A percentile compares a stretch with the other conserved stretches of the same genome.
These are phyloP conservation scores for Drosophila leonis DNA, from an alignment of 2,888 invertebrate genomes.

Conservation along the genomic window DNA sequence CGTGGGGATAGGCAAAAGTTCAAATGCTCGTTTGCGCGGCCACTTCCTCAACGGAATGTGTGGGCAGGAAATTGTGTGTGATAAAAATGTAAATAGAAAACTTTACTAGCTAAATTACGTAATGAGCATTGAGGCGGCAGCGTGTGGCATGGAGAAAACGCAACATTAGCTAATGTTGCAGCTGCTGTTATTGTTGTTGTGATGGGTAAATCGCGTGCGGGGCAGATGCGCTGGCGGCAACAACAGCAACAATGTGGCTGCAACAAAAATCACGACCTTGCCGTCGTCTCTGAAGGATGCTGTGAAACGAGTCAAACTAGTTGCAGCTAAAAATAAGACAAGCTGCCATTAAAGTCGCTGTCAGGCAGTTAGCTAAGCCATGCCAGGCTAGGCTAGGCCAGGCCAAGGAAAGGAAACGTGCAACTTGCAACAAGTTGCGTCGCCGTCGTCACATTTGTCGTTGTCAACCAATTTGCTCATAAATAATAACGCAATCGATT, in stretches of 20 bases:
- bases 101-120: constrained; percentile 65
- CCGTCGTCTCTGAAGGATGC: constrained; percentile 54
- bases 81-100: constrained; percentile 70
- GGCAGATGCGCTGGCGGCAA: constrained; percentile 65
- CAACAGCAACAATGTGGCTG: constrained; percentile 49
- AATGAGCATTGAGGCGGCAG: constrained; percentile 49
- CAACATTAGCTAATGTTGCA: constrained; percentile 19
- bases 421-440: constrained; percentile 16
- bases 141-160: constrained; percentile 67
- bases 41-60: constrained; percentile 50
- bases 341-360: constrained; percentile 45
- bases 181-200: constrained; percentile 7
- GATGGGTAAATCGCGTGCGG: constrained; percentile 54
- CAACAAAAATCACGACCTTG: constrained; percentile 62
- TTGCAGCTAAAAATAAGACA: constrained; percentile 60
- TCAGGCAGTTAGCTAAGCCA: constrained; percentile 6
- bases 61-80: constrained; percentile 62
- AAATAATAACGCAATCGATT: constrained; percentile 55
- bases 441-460: background rate
- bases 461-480: constrained; percentile 48
- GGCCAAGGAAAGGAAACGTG: constrained; percentile 35
- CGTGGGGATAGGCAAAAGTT: constrained; percentile 55
- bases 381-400: background rate
- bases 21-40: constrained; percentile 40
- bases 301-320: constrained; percentile 69